Conservation (phyloP, 2,113 vertebrate genomes). For the Leiothrix lutea region DNA sequence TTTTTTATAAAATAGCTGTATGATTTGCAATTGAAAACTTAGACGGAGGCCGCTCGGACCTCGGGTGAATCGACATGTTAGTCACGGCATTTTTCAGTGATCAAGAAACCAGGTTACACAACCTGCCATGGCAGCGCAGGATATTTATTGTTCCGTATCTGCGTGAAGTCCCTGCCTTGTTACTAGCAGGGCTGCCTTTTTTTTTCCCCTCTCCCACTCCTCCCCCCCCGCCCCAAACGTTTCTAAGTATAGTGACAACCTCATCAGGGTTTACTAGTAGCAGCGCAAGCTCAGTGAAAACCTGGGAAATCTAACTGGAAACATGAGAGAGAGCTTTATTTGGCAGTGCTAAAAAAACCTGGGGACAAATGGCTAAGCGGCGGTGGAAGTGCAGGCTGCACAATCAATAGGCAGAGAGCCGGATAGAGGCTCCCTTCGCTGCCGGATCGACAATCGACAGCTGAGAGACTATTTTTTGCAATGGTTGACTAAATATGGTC, state of each 20-base stretch:
- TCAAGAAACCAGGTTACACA: conserved; percentile 54
- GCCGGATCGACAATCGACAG: conserved; percentile 86
- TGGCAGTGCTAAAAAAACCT: conserved; percentile 87
- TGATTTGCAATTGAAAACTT: neutral
- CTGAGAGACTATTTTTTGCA: conserved; percentile 95
- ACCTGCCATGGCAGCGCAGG: conserved; percentile 26
- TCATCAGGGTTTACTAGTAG: conserved; percentile 78
- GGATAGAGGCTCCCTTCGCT: conserved; percentile 83
- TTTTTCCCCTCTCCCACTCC: neutral
- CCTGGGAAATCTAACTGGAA: conserved; percentile 78
- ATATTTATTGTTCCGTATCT: conserved; percentile 49
- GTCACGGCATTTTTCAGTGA: neutral
- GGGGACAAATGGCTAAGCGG: conserved; percentile 82
- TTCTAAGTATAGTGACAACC: conserved; percentile 86
- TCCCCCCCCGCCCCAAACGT: neutral
- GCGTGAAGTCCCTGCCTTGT: conserved; percentile 31
- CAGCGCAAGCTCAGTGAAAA: conserved; percentile 80
- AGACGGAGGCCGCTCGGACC: neutral
- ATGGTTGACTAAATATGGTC: conserved; percentile 99
- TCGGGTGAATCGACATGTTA: neutral
- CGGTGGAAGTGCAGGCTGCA: conserved; percentile 76
- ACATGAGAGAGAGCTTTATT: conserved; percentile 90
- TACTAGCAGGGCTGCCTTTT: conserved; percentile 33
- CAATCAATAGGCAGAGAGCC: conserved; percentile 89
- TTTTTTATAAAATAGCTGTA: neutral